Evolutionary conservation across 2,113 vertebrate species (phyloP).

Genomic region (Neotoma lepida): DNA sequence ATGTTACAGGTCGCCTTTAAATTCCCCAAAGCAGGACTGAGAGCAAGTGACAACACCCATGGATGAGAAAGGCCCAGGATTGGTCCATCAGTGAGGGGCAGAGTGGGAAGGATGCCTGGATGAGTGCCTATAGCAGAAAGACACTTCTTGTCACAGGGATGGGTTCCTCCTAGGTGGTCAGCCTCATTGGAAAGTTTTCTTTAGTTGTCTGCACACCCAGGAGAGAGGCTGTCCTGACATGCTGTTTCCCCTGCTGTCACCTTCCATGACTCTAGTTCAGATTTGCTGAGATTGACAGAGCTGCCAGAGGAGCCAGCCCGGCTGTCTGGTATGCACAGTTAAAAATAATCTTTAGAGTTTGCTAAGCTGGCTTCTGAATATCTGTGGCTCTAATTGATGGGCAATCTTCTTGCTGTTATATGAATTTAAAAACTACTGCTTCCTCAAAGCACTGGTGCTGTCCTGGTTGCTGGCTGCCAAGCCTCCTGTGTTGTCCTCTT

Average conservation of each 20-base stretch:
- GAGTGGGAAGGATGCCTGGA: not conserved
- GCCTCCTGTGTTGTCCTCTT: not conserved
- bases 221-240: not conserved
- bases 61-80: not conserved
- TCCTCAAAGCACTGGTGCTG: not conserved
- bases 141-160: not conserved
- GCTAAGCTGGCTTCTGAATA: conserved; percentile 63
- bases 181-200: not conserved
- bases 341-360: conserved; percentile 74
- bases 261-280: conserved; percentile 59
- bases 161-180: not conserved
- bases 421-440: conserved; percentile 57
- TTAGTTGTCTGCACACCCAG: not conserved
- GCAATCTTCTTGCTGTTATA: conserved; percentile 60
- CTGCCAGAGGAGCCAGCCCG: conserved; percentile 59
- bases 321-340: conserved; percentile 66
- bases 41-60: not conserved
- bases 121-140: not conserved
- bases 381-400: conserved; percentile 57
- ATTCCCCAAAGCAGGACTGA: not conserved
- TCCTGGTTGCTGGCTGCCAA: not conserved
- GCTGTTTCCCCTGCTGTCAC: conserved; percentile 29
- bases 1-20: not conserved
- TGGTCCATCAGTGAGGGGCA: not conserved
- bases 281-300: conserved; percentile 72